Evolutionary conservation across 2,797 vertebrate species (phyloP).

Genomic region (Geotrypetes seraphini): DNA sequence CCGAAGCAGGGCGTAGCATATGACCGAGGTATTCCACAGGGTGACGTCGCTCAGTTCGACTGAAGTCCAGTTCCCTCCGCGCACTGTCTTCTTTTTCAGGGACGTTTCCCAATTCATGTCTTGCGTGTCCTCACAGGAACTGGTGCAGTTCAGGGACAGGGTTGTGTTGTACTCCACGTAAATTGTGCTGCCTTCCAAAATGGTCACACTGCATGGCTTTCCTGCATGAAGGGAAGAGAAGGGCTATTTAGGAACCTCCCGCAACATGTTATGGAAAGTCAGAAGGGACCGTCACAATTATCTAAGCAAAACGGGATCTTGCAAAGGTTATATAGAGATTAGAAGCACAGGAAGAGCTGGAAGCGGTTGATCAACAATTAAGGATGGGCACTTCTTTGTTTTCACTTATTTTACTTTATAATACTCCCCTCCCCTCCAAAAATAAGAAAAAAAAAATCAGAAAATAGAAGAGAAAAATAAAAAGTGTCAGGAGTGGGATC

Average conservation of each 20-base stretch:
- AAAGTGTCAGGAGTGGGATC: too few species aligned
- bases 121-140: conserved; percentile 34
- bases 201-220: conserved; percentile 30
- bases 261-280: neutral
- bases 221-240: conserved; percentile 19
- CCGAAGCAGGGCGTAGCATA: conserved; percentile 45
- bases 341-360: too few species aligned
- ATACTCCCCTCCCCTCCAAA: too few species aligned
- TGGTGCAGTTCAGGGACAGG: conserved; percentile 42
- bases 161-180: conserved; percentile 42
- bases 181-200: conserved; percentile 32
- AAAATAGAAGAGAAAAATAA: too few species aligned
- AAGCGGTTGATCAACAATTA: too few species aligned
- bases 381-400: too few species aligned
- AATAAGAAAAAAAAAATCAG: too few species aligned
- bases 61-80: conserved; percentile 39
- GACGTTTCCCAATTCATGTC: conserved; percentile 40
- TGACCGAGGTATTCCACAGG: conserved; percentile 25
- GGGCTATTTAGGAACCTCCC: conserved; percentile 7
- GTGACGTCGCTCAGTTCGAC: conserved; percentile 39
- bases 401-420: too few species aligned
- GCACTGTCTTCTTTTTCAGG: conserved; percentile 28
- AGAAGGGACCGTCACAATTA: neutral
- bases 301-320: too few species aligned
- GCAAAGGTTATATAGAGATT: too few species aligned